phyloP scores from a whole-genome alignment of 2,888 invertebrate genomes.

The Blastobasis lacticolella region DNA sequence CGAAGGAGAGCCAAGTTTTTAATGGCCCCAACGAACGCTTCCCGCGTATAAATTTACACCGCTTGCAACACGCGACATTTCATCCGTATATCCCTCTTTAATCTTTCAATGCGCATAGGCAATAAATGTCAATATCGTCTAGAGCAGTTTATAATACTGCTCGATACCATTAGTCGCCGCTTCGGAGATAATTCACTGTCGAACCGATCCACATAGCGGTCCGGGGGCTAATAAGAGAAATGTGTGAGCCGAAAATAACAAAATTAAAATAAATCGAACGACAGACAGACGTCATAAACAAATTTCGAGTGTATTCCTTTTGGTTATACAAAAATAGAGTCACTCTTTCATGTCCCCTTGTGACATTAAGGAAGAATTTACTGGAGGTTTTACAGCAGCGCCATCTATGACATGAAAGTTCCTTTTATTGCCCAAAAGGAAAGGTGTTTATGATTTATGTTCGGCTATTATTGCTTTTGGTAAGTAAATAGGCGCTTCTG shows the following conservation, averaged over 20 bases:
- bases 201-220: slow-evolving; percentile 51
- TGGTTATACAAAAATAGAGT: slow-evolving; percentile 67
- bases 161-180: slow-evolving; percentile 49
- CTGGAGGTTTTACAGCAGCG: slow-evolving; percentile 53
- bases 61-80: neutral
- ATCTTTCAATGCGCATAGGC: slow-evolving; percentile 15
- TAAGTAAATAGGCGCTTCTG: slow-evolving; percentile 44
- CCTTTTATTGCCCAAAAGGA: slow-evolving; percentile 48
- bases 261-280: slow-evolving; percentile 74
- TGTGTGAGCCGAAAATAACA: slow-evolving; percentile 62
- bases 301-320: slow-evolving; percentile 73
- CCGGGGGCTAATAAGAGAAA: slow-evolving; percentile 59
- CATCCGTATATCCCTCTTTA: neutral
- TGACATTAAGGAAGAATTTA: slow-evolving; percentile 70
- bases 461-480: slow-evolving; percentile 42
- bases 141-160: slow-evolving; percentile 34
- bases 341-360: slow-evolving; percentile 69
- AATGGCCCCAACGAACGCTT: neutral
- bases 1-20: no score
- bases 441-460: slow-evolving; percentile 61
- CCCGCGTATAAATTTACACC: neutral
- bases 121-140: slow-evolving; percentile 48
- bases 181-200: slow-evolving; percentile 61
- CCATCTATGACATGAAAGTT: slow-evolving; percentile 66
- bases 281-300: slow-evolving; percentile 74